Percentiles rank a stretch among this genome's conserved stretches.
Conservation (phyloP, 2,113 vertebrate species). For the Toxotes chatareus region DNA sequence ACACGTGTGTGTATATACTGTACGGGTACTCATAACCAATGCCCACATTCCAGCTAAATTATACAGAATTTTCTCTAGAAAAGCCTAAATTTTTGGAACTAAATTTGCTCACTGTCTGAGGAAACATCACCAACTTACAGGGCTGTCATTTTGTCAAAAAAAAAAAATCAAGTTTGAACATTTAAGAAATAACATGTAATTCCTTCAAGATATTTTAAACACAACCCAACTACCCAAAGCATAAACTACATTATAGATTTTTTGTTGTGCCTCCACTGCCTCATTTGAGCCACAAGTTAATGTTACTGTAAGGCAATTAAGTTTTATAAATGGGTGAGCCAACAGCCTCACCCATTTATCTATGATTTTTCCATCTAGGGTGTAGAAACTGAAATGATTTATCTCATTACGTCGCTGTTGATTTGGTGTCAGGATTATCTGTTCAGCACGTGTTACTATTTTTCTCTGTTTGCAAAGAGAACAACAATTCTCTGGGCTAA, state of each 20-base stretch:
- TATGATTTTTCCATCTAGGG: not conserved
- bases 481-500: not conserved
- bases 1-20: not conserved
- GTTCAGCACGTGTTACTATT: not conserved
- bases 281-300: not conserved
- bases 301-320: not conserved
- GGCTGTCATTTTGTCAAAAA: not conserved
- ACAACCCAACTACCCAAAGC: not conserved
- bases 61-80: conserved; percentile 2
- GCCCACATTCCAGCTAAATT: not conserved
- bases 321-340: no score
- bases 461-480: not conserved
- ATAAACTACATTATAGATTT: not conserved
- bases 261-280: not conserved
- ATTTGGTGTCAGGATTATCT: not conserved
- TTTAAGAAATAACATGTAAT: not conserved
- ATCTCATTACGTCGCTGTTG: not conserved
- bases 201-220: not conserved
- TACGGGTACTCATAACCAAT: not conserved
- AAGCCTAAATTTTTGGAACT: conserved; percentile 5
- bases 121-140: not conserved
- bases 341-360: not conserved
- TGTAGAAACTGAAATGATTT: not conserved
- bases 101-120: not conserved
- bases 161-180: not conserved